A percentile compares a stretch with the other conserved stretches of the same genome.
Conservation (phyloP, 2,797 vertebrate genomes). For the Melanotaenia pygmaea region DNA sequence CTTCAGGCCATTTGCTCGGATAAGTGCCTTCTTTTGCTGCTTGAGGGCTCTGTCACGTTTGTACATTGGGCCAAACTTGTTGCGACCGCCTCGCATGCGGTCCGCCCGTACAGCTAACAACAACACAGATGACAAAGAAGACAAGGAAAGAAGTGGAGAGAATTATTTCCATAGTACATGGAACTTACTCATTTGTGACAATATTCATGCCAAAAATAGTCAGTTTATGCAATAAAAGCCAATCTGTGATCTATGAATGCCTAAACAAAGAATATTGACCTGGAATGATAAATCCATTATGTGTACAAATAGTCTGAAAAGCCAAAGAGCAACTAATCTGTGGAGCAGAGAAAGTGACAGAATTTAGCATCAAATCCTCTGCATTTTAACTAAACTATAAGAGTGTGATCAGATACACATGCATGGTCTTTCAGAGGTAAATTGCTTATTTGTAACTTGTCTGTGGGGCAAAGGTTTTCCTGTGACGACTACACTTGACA, state of each 20-base stretch:
- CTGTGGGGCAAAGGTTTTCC: slow-evolving; percentile 66
- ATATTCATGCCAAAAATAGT: not conserved
- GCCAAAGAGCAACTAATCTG: not conserved
- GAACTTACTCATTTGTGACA: not conserved
- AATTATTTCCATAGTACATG: slow-evolving; percentile 16
- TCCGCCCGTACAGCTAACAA: slow-evolving; percentile 93
- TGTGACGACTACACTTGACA: slow-evolving; percentile 63
- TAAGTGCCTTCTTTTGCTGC: slow-evolving; percentile 98
- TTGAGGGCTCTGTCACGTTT: slow-evolving; percentile 97
- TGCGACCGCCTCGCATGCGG: slow-evolving; percentile 97
- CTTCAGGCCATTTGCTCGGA: slow-evolving; percentile 97
- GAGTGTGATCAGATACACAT: not conserved
- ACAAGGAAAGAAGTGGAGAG: slow-evolving; percentile 35
- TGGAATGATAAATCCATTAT: not conserved
- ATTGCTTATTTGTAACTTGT: slow-evolving; percentile 28
- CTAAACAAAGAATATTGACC: not conserved
- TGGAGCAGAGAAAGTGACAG: not conserved
- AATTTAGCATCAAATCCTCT: not conserved
- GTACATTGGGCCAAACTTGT: slow-evolving; percentile 99
- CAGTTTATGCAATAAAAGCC: not conserved
- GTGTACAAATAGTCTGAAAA: not conserved
- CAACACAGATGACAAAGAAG: slow-evolving; percentile 21
- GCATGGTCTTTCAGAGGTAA: not conserved
- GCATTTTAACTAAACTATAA: not conserved
- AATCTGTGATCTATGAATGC: not conserved